These are phyloP conservation scores for Sorex maritimensis DNA, from an alignment of 2,797 vertebrate genomes.

Conservation along the genomic window DNA sequence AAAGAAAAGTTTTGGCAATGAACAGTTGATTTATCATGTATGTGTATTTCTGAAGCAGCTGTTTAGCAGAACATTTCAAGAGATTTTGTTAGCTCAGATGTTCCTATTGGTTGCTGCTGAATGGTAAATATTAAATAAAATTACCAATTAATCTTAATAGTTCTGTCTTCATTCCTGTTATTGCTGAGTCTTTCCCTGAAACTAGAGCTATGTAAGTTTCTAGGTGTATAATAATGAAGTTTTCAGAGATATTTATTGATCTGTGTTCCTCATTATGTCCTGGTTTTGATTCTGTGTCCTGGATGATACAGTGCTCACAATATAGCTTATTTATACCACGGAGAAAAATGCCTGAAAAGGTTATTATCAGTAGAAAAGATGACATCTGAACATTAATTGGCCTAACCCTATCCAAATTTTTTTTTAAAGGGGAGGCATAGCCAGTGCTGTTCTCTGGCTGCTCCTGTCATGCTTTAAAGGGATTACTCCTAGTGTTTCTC, in stretches of 20 bases:
- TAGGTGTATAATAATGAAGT: slow-evolving; percentile 54
- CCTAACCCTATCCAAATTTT: slow-evolving; percentile 64
- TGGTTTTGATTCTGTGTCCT: neutral
- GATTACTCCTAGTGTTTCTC: too few species aligned
- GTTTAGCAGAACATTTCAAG: slow-evolving; percentile 88
- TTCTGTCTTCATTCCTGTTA: slow-evolving; percentile 74
- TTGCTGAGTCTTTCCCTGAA: slow-evolving; percentile 71
- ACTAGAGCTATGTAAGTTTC: slow-evolving; percentile 64
- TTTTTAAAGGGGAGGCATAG: too few species aligned
- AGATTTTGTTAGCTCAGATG: slow-evolving; percentile 88
- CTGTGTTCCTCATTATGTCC: slow-evolving; percentile 45
- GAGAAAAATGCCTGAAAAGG: slow-evolving; percentile 32
- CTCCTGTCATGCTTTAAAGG: too few species aligned
- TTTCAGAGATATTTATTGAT: slow-evolving; percentile 66
- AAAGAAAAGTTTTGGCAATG: slow-evolving; percentile 77
- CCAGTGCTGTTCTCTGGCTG: too few species aligned
- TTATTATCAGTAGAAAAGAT: slow-evolving; percentile 69
- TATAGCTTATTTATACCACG: neutral
- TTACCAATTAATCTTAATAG: slow-evolving; percentile 89
- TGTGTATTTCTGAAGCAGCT: slow-evolving; percentile 88
- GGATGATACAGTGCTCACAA: neutral
- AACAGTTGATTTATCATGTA: slow-evolving; percentile 88
- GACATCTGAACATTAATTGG: slow-evolving; percentile 74
- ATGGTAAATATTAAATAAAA: slow-evolving; percentile 91
- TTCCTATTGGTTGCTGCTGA: slow-evolving; percentile 89